These are phyloP conservation scores for Channa argus DNA, from an alignment of 2,113 vertebrate species.

Conservation along the genomic window DNA sequence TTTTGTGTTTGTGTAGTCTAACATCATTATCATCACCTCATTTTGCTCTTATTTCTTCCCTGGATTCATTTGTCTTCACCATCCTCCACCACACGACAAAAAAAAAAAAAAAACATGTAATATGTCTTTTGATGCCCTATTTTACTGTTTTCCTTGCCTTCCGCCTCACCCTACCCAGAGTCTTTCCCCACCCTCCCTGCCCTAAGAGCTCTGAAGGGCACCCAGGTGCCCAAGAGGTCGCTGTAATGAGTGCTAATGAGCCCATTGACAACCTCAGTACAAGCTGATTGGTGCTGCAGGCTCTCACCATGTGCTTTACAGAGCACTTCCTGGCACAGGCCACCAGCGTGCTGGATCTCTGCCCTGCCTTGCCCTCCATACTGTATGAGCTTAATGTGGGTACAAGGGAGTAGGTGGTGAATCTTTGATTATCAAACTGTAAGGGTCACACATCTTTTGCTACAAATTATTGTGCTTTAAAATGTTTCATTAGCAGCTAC, in stretches of 20 bases:
- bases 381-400: slow-evolving; percentile 38
- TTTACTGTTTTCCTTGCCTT: slow-evolving; percentile 43
- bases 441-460: slow-evolving; percentile 10
- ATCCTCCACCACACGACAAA: neutral
- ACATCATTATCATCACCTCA: neutral
- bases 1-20: neutral
- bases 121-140: slow-evolving; percentile 42
- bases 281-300: slow-evolving; percentile 82
- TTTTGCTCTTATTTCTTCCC: neutral
- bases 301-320: slow-evolving; percentile 79
- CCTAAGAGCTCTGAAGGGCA: slow-evolving; percentile 80
- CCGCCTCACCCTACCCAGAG: slow-evolving; percentile 39
- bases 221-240: slow-evolving; percentile 84
- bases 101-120: slow-evolving; percentile 3
- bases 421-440: slow-evolving; percentile 40
- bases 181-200: slow-evolving; percentile 37
- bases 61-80: slow-evolving; percentile 1
- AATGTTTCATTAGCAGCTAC: neutral
- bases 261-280: slow-evolving; percentile 83
- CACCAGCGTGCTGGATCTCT: slow-evolving; percentile 64
- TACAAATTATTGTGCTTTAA: neutral
- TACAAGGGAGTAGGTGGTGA: slow-evolving; percentile 28
- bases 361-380: slow-evolving; percentile 62
- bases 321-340: slow-evolving; percentile 78
- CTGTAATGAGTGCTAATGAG: slow-evolving; percentile 85